These are phyloP conservation scores for Spialia ferax DNA, from an alignment of 2,888 invertebrate species.

Conservation along the genomic window DNA sequence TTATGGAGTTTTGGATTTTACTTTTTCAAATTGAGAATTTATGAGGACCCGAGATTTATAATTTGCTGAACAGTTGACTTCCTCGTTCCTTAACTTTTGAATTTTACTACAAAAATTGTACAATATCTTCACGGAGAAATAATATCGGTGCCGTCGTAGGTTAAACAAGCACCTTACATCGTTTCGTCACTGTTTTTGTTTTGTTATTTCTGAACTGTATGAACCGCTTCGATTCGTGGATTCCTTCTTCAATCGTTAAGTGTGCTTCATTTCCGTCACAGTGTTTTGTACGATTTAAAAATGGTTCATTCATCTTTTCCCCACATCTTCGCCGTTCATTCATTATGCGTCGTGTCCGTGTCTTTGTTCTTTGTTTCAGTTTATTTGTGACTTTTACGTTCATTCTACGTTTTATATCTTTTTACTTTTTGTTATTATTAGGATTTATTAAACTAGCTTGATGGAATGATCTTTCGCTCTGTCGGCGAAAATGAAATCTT, in stretches of 20 bases:
- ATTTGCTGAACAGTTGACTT: too few relatives aligned
- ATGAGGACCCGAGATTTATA: too few relatives aligned
- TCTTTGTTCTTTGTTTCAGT: constrained; percentile 12
- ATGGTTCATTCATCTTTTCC: constrained; percentile 12
- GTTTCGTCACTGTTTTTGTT: neutral
- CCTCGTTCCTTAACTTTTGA: too few relatives aligned
- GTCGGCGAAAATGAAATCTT: too few relatives aligned
- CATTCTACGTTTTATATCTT: neutral
- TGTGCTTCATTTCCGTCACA: constrained; percentile 16
- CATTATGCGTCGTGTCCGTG: neutral
- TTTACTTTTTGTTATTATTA: neutral
- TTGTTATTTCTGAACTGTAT: constrained; percentile 8
- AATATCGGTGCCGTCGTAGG: too few relatives aligned
- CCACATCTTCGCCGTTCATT: constrained; percentile 1
- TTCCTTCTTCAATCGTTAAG: constrained; percentile 15
- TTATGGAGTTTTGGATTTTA: too few relatives aligned
- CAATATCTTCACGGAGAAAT: too few relatives aligned
- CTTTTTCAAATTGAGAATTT: too few relatives aligned
- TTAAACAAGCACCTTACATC: neutral
- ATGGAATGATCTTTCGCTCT: too few relatives aligned
- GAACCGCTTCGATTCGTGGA: constrained; percentile 4
- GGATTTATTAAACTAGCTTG: neutral
- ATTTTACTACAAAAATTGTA: too few relatives aligned
- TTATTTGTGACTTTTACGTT: neutral
- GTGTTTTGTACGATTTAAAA: constrained; percentile 8